A percentile compares a stretch with the other conserved stretches of the same genome.
phyloP scores from a whole-genome alignment of 2,888 invertebrate genomes.

The Myopa testacea region DNA sequence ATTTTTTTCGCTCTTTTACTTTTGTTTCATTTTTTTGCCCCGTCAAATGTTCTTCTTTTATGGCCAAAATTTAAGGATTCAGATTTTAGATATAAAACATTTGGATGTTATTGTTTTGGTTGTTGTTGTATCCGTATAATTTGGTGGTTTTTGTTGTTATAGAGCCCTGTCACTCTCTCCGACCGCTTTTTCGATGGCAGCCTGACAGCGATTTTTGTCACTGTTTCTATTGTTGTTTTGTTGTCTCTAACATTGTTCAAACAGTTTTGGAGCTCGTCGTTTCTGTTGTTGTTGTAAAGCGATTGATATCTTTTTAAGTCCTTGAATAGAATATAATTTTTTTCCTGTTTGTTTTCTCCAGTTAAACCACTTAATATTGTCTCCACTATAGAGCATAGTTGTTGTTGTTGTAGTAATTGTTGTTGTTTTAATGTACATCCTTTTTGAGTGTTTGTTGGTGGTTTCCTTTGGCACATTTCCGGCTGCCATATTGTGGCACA shows the following conservation, averaged over 20 bases:
- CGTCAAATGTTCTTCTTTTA: conserved; percentile 29
- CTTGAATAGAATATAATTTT: conserved; percentile 19
- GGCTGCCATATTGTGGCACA: conserved; percentile 26
- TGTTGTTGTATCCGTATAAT: too few species aligned
- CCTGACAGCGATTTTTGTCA: background rate
- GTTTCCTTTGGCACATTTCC: conserved; percentile 33
- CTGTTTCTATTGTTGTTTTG: background rate
- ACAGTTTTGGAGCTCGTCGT: background rate
- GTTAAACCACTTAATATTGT: background rate
- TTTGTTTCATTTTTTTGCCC: background rate
- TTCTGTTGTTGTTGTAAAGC: background rate
- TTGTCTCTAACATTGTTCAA: background rate
- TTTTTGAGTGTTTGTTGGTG: background rate
- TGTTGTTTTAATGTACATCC: background rate
- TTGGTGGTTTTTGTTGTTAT: background rate
- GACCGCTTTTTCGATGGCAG: background rate
- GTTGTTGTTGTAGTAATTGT: background rate
- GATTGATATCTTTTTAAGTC: conserved; percentile 26
- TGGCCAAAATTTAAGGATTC: conserved; percentile 25
- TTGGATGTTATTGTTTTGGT: background rate
- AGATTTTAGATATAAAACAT: background rate
- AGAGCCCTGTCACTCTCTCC: background rate
- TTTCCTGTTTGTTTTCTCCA: background rate
- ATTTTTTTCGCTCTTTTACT: background rate
- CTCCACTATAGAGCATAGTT: background rate